phyloP scores from a whole-genome alignment of 2,888 invertebrate genomes.

The Stratiomys singularior region DNA sequence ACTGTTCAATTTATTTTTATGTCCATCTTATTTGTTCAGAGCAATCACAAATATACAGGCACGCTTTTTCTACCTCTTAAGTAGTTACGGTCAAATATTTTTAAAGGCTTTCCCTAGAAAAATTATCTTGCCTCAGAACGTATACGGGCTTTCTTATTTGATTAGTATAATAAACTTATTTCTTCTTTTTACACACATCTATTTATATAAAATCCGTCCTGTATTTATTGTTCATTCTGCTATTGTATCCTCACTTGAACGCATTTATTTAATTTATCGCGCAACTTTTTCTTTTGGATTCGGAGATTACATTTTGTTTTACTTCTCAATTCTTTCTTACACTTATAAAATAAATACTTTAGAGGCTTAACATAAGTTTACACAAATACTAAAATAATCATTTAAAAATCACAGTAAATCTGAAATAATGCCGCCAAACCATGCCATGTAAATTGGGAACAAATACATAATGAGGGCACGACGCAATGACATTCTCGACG shows the following conservation, averaged over 20 bases:
- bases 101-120: slow-evolving; percentile 42
- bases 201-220: slow-evolving; percentile 31
- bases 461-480: slow-evolving; percentile 75
- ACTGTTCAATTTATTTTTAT: not conserved
- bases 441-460: slow-evolving; percentile 83
- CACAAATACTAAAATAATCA: not conserved
- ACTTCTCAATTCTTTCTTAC: slow-evolving; percentile 6
- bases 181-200: not conserved
- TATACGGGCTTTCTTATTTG: slow-evolving; percentile 6
- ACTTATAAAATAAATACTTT: slow-evolving; percentile 40
- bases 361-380: slow-evolving; percentile 15
- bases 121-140: slow-evolving; percentile 10
- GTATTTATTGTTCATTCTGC: slow-evolving; percentile 31
- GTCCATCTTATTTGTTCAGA: slow-evolving; percentile 12
- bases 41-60: slow-evolving; percentile 46
- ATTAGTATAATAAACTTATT: slow-evolving; percentile 7
- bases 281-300: not conserved
- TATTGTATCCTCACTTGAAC: not conserved
- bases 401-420: slow-evolving; percentile 79
- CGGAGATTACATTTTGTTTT: slow-evolving; percentile 33
- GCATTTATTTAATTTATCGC: not conserved
- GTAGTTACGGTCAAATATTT: not conserved
- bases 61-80: slow-evolving; percentile 12
- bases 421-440: slow-evolving; percentile 85
- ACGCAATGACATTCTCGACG: slow-evolving; percentile 55